Conservation (phyloP, 2,113 vertebrate genomes). For the Abramis brama region DNA sequence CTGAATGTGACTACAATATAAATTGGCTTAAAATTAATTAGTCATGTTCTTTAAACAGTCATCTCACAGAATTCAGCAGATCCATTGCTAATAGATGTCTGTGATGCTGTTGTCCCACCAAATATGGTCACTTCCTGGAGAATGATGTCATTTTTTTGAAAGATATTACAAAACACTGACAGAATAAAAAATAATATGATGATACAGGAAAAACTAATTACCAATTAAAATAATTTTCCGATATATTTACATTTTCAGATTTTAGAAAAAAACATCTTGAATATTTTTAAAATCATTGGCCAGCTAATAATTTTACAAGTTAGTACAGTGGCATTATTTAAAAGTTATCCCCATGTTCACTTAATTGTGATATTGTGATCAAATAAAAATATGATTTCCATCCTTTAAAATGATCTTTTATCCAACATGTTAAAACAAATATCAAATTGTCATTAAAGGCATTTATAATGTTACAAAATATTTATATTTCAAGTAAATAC, state of each 20-base stretch:
- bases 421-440: not conserved
- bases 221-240: not conserved
- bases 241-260: not conserved
- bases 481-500: not conserved
- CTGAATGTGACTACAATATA: not conserved
- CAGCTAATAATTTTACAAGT: not conserved
- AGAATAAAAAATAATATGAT: not conserved
- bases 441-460: not conserved
- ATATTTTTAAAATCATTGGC: not conserved
- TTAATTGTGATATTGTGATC: not conserved
- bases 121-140: slow-evolving; percentile 1
- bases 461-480: not conserved
- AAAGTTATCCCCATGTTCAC: not conserved
- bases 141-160: not conserved
- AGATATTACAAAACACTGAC: not conserved
- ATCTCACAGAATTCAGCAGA: not conserved
- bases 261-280: not conserved
- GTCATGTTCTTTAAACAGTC: slow-evolving; percentile 13
- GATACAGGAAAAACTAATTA: not conserved
- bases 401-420: not conserved
- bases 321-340: not conserved
- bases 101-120: not conserved
- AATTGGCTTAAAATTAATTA: slow-evolving; percentile 23
- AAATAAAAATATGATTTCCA: not conserved
- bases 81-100: not conserved